Evolutionary conservation across 2,888 invertebrate species (phyloP).

Genomic region (Tenthredo scrophulariae): DNA sequence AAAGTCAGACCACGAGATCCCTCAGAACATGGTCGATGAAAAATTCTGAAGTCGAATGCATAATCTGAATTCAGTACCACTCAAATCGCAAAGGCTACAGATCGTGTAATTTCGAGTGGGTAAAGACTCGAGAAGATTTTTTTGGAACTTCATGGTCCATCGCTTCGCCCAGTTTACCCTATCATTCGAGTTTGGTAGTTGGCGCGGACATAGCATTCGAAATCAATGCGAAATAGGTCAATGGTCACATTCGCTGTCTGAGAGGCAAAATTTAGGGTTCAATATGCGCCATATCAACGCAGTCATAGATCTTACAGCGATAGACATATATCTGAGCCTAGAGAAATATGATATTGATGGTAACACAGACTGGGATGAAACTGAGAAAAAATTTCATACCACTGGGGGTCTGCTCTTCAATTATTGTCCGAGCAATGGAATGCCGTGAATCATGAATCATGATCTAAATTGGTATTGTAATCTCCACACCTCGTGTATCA

Average conservation of each 20-base stretch:
- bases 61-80: not conserved
- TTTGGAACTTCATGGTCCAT: not conserved
- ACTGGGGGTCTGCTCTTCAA: not conserved
- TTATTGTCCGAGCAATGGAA: not conserved
- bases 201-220: not conserved
- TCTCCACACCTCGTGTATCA: not conserved
- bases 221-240: conserved; percentile 9
- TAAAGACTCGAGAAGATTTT: not conserved
- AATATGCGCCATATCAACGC: not conserved
- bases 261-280: not conserved
- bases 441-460: conserved; percentile 30
- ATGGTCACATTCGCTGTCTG: not conserved
- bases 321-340: not conserved
- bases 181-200: not conserved
- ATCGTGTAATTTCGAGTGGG: not conserved
- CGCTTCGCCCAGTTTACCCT: not conserved
- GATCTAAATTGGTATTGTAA: conserved; percentile 1
- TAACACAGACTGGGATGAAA: not conserved
- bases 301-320: not conserved
- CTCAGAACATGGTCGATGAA: not conserved
- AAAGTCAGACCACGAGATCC: not conserved
- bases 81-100: not conserved
- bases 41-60: not conserved
- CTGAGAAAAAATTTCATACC: not conserved
- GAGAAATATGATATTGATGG: not conserved